Evolutionary conservation across 2,888 invertebrate species (phyloP), one percentile per base, ranked within the genome.

Genomic region (Dicyrtomina minuta): DNA sequence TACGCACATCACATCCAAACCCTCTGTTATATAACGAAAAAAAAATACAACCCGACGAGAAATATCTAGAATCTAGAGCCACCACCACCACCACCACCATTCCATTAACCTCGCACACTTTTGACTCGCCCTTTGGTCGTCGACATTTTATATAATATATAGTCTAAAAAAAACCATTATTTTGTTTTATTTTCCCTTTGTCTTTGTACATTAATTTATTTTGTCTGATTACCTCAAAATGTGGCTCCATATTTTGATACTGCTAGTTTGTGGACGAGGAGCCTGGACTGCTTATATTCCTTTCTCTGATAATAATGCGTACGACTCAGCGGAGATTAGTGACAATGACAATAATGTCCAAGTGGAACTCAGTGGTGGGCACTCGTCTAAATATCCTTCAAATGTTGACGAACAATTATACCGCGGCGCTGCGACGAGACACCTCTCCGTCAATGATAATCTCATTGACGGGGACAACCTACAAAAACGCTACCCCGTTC

Each of bases 401-500:
- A n/a, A 39, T 24, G 4, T 39, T n/a, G 13, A 46, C 44, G 27
- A 43, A 39, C 53, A 55, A 55, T 53, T 53, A 20, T 22, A 8
- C n/a, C 64, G 13, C 15, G 12, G 12, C 26, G 27, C 1, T 6
- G 55, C 15, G 13, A 8, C 12, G 6, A 26, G 12, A 10, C 26
- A 20, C 26, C 22, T 24, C 3, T 26, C 64, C 27, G 13, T 51
- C 33, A 51, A 33, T 27, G 64, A 67, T n/a, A 44, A 49, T 58
- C 39, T 33, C 8, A 46, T 58, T 33, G 58, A 41, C 8, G 60
- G 51, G 44, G 68, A 61, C 51, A 65, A 51, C 20, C 27, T 62
- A n/a, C 17, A 44, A 5, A 74, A 74, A 59, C 56, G 74, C 22
- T 71, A 53, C 43, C 74, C 74, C 1, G 15, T 46, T 24, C 74